Percentiles rank a stretch among this genome's conserved stretches.
Evolutionary conservation across 1,140 invertebrate genomes (phyloP).

Genomic region (Lutraria rhynchaena): DNA sequence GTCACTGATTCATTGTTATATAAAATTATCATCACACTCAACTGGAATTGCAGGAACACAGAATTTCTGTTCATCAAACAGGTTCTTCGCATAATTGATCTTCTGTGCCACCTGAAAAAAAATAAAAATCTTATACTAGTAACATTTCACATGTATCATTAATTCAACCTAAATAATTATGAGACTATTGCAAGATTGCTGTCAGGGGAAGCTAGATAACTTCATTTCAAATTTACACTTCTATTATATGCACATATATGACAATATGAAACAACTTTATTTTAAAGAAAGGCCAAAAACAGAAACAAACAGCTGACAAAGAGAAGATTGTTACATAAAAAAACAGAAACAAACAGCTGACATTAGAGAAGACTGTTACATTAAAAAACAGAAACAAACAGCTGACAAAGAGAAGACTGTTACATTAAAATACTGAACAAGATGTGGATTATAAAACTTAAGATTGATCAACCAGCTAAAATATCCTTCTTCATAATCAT

Average conservation of each 20-base stretch:
- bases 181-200: background rate
- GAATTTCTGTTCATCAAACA: conserved; percentile 57
- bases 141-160: background rate
- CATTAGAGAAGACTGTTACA: no score
- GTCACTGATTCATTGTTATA: no score
- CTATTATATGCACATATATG: background rate
- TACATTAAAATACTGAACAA: no score
- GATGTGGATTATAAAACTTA: no score
- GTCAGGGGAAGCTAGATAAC: background rate
- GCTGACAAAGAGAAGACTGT: no score
- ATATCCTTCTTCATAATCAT: no score
- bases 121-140: background rate
- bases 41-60: conserved; percentile 4
- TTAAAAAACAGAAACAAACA: no score
- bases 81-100: conserved; percentile 57
- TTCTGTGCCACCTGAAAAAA: conserved; percentile 49
- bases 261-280: background rate
- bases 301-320: no score
- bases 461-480: no score
- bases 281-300: background rate
- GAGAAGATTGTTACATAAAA: no score
- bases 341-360: no score
- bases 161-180: background rate
- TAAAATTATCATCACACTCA: conserved; percentile 6
- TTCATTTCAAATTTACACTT: background rate